Evolutionary conservation across 1,140 invertebrate genomes (phyloP), one percentile per base, ranked within the genome.

Genomic region (Lasioglossum baleicum): DNA sequence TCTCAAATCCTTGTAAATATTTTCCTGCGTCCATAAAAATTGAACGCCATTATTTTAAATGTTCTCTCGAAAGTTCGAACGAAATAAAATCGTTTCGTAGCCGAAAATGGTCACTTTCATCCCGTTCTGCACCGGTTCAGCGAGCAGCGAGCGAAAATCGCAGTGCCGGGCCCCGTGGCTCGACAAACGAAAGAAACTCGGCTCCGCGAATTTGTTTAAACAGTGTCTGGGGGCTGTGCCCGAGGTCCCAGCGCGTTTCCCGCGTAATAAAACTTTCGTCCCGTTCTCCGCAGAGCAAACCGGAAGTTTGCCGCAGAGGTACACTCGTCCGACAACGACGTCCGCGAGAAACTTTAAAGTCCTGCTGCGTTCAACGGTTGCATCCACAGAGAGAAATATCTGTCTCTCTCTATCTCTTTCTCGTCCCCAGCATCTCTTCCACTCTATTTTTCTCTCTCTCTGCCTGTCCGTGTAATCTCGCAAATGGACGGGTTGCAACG

Each of bases 181-280:
- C n/a, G 11, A 10, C 20, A 56, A 11, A 20, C 35, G 51, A 13
- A 78, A 56, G 48, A 64, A 64, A 26, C 56, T 77, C n/a, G 26
- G 51, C 7, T 8, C 15, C 61, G 44, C 17, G 69, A 64, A 22
- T 73, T 78, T 58, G 48, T 65, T 72, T 56, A 78, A 71, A 78
- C 31, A 72, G 15, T 13, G 35, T 44, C 22, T 4, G 11, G 51
- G 60, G 4, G 20, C 31, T 31, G 68, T 7, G 31, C 8, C 15
- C 53, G 22, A 10, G 2, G 26, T 60, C 31, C 17, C n/a, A 40
- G 70, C 48, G 51, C 56, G 15, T 35, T 56, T 22, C n/a, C 48
- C n/a, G 48, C 22, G 69, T 56, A 73, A 78, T 78, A 78, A 78
- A 78, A 78, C 69, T 78, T 78, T 78, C n/a, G 60, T 35, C 7